Evolutionary conservation across 1,140 invertebrate genomes (phyloP), one percentile per base, ranked within the genome.

Genomic region (Melitaea cinxia): DNA sequence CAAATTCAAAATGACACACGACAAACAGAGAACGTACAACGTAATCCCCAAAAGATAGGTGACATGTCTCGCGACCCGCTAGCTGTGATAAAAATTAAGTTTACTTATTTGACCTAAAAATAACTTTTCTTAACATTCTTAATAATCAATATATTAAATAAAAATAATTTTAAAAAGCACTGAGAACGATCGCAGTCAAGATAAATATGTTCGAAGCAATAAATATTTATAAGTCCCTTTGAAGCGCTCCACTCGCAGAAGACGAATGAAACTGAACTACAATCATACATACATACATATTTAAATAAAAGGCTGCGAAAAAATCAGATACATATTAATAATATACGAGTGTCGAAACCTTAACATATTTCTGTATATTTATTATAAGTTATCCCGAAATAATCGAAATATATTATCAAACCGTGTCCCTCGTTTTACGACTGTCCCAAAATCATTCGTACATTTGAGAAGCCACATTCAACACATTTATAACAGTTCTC

Each of bases 191-290:
- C 37, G 14, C 14, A 39, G 37, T 7, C 37, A 14, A 12, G 37
- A 39, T 39, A 39, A n/a, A 39, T 39, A 39, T 39, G n/a, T 49
- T 30, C n/a, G 19, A 23, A 35, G 19, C 47, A 60, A 60, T 60
- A 60, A 60, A 60, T 60, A 60, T 60, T 50, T 52, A 60, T 52
- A 21, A 26, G 19, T 6, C 47, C 47, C 58, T 60, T 52, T 60
- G 45, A 60, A 49, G 58, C 23, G 58, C 39, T 45, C 39, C n/a
- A 19, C 39, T 45, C 19, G 39, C 39, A 45, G 39, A 45, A 45
- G 39, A 45, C 19, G 17, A 19, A 45, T 45, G 15, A 10, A 45
- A 45, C 19, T 1, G 17, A 9, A 19, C 15, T 45, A 45, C 39
- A 47, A 47, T 23, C 10, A 47, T 47, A 47, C 21, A 10, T 39